Evolutionary conservation across 2,797 vertebrate genomes (phyloP).

Genomic region (Neomorphus geoffroyi): DNA sequence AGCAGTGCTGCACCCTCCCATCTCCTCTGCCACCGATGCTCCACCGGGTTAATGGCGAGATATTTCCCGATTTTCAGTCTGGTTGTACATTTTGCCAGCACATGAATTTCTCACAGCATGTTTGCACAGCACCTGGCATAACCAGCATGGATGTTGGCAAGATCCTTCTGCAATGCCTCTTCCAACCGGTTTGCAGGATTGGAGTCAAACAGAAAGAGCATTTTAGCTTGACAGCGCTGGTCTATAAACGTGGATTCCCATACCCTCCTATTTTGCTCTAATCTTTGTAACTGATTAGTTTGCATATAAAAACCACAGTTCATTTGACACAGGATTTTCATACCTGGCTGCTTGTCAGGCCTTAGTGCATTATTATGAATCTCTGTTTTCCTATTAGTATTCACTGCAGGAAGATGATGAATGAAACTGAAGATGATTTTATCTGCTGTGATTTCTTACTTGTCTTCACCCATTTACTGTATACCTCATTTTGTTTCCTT

Average conservation of each 20-base stretch:
- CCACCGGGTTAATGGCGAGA: fast-evolving
- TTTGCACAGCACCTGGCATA: not conserved
- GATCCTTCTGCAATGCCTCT: not conserved
- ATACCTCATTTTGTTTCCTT: not conserved
- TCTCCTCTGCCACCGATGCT: not conserved
- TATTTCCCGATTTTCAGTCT: not conserved
- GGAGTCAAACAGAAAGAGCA: not conserved
- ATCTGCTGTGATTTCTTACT: conserved; percentile 32
- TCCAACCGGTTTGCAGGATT: not conserved
- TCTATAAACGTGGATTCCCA: not conserved
- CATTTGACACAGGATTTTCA: conserved; percentile 17
- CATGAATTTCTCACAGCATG: not conserved
- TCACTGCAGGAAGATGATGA: conserved; percentile 4
- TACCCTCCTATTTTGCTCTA: not conserved
- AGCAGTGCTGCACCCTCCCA: not conserved
- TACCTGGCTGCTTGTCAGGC: not conserved
- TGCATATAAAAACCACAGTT: not conserved
- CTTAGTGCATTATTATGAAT: not conserved
- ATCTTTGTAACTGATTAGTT: not conserved
- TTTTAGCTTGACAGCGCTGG: not conserved
- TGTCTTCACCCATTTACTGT: not conserved
- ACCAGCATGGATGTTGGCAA: not conserved
- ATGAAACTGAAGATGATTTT: conserved; percentile 18
- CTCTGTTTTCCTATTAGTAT: not conserved
- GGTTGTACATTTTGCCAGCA: not conserved